Evolutionary conservation across 92 coral and sea anemone genomes (phyloP).

Genomic region (Montipora capitata): DNA sequence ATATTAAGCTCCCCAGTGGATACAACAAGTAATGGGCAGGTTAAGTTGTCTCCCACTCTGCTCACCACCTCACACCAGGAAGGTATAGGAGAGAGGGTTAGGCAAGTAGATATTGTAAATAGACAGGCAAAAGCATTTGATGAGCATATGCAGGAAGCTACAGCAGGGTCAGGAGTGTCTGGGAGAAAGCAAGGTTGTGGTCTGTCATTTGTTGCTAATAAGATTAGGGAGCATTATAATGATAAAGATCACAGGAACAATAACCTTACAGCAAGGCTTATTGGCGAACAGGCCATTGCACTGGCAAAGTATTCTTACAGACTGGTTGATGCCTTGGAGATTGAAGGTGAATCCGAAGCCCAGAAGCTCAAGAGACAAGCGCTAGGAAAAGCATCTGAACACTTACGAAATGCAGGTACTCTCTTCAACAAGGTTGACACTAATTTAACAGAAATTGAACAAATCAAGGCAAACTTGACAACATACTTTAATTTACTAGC

Average conservation of each 20-base stretch:
- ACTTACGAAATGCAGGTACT: conserved; percentile 67
- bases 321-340: conserved; percentile 61
- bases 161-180: too few species aligned
- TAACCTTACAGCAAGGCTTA: conserved; percentile 6
- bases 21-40: not conserved
- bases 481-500: conserved; percentile 46
- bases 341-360: conserved; percentile 47
- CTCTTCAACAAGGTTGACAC: conserved; percentile 70
- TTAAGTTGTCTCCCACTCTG: not conserved
- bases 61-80: conserved; percentile 22
- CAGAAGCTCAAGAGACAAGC: conserved; percentile 8
- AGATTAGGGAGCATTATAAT: too few species aligned
- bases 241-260: too few species aligned
- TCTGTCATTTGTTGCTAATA: too few species aligned
- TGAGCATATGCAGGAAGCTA: conserved; percentile 27
- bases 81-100: conserved; percentile 4
- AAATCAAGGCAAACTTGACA: conserved; percentile 12
- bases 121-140: conserved; percentile 40
- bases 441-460: not conserved
- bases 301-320: conserved; percentile 23
- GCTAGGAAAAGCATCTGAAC: too few species aligned
- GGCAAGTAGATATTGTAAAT: conserved; percentile 11
- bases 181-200: too few species aligned
- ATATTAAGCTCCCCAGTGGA: conserved; percentile 12
- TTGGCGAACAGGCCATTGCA: conserved; percentile 70